Base-by-base conservation (phyloP, 2,888 invertebrate genomes). In the Melipona beecheii region DNA sequence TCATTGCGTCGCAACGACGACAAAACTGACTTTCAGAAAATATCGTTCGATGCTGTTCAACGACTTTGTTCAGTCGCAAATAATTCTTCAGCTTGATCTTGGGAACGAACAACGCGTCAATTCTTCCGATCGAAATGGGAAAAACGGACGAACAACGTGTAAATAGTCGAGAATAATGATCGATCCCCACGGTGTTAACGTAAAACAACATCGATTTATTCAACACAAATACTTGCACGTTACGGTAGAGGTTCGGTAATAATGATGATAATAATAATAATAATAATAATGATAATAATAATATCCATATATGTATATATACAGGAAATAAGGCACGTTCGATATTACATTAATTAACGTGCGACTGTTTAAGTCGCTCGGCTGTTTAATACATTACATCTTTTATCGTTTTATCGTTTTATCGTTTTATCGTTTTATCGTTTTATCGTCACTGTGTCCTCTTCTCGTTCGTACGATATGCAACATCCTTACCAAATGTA, bases 151-250 rank as follows among this genome's bases (percentile, higher is more conserved):
- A 54, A 21, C 49, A n/a, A 66, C 27, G 27, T 27, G 58, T 60
- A 65, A 81, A 60, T 31, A 60, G 49, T 52, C 27, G 36, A 72
- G 60, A 62, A 62, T 52, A 78, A 68, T 65, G 31, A 74, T 75
- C 68, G 64, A 75, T 80, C 70, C 75, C 60, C 74, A 80, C 62
- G 71, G 27, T 50, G 43, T 43, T 91, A 93, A 94, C 93, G 92
- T 93, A 94, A 94, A 94, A 94, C 94, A 94, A 93, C 93, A 93
- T 94, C 93, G 92, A 94, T 93, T 94, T 93, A 93, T 94, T 94
- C 85, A 93, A 94, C 92, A 93, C 92, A 93, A 93, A 93, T 93
- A 91, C 91, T 93, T 92, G 91, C 92, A 92, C 91, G 90, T 92
- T 58, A 93, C 92, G 91, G 90, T 93, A 92, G 90, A 92, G 88